Conservation (phyloP, 2,113 vertebrate genomes). For the Greenwoodochromis staneri region DNA sequence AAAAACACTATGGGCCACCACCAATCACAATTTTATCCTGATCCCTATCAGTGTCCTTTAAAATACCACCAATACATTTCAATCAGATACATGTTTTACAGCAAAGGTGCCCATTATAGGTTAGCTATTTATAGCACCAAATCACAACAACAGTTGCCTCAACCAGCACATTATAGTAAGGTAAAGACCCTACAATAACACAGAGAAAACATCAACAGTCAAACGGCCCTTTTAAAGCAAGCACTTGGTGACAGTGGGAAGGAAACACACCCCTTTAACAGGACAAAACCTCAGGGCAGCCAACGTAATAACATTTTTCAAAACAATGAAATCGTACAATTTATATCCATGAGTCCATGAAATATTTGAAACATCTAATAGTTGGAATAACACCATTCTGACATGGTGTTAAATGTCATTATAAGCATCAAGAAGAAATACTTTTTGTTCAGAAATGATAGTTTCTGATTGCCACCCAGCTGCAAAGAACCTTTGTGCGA, state of each 20-base stretch:
- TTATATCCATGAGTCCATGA: neutral
- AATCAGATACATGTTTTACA: neutral
- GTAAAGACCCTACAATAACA: neutral
- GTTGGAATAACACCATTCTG: neutral
- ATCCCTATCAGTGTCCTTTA: neutral
- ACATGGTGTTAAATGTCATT: neutral
- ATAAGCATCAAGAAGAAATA: neutral
- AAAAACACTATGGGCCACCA: neutral
- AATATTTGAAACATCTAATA: neutral
- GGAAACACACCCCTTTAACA: neutral
- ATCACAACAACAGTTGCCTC: neutral
- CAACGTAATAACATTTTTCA: neutral
- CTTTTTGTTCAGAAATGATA: neutral
- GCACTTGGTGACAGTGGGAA: neutral
- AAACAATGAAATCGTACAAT: neutral
- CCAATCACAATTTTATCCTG: neutral
- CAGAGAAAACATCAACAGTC: neutral
- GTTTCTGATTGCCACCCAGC: neutral
- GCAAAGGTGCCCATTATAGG: neutral
- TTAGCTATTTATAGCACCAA: neutral
- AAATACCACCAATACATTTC: neutral
- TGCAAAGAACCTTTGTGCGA: neutral
- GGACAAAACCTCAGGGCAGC: neutral
- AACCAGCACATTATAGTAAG: neutral
- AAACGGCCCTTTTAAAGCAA: neutral